Percentiles rank a stretch among this genome's conserved stretches.
Evolutionary conservation across 1,140 invertebrate species (phyloP).

Genomic region (Thaumatotibia leucotreta): DNA sequence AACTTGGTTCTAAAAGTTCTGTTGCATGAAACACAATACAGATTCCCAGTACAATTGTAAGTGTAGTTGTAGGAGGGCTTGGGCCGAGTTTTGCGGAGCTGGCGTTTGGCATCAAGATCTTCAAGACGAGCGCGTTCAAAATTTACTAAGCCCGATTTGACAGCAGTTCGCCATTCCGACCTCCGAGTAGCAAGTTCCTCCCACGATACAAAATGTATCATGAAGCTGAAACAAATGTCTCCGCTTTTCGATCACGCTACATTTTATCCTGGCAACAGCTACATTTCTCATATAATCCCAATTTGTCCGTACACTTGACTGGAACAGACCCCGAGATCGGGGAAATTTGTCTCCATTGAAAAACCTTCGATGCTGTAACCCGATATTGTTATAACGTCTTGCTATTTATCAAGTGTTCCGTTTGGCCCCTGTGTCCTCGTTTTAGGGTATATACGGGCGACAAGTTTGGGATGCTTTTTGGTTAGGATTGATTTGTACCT

Average conservation of each 20-base stretch:
- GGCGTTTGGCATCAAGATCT: too few species aligned
- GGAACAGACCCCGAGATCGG: neutral
- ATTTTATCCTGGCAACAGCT: neutral
- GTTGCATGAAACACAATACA: too few species aligned
- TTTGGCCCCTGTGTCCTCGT: neutral
- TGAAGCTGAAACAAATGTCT: neutral
- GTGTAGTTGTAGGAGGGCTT: too few species aligned
- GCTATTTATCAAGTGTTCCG: slow-evolving; percentile 12
- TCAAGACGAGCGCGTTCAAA: too few species aligned
- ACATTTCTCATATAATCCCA: neutral
- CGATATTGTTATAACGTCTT: slow-evolving; percentile 8
- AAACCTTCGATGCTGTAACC: slow-evolving; percentile 2
- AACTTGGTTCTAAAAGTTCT: too few species aligned
- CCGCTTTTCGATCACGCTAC: neutral
- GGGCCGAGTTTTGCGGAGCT: too few species aligned
- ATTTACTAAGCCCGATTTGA: too few species aligned
- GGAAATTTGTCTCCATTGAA: slow-evolving; percentile 13
- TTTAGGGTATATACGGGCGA: neutral
- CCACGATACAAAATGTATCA: too few species aligned
- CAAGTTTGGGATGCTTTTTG: neutral
- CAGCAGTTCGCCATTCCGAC: too few species aligned
- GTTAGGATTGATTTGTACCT: too few species aligned
- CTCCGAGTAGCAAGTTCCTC: too few species aligned
- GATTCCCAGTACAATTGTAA: too few species aligned
- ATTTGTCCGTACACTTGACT: neutral